Evolutionary conservation across 2,888 invertebrate genomes (phyloP), one percentile per base, ranked within the genome.

Genomic region (Adelphocoris suturalis): DNA sequence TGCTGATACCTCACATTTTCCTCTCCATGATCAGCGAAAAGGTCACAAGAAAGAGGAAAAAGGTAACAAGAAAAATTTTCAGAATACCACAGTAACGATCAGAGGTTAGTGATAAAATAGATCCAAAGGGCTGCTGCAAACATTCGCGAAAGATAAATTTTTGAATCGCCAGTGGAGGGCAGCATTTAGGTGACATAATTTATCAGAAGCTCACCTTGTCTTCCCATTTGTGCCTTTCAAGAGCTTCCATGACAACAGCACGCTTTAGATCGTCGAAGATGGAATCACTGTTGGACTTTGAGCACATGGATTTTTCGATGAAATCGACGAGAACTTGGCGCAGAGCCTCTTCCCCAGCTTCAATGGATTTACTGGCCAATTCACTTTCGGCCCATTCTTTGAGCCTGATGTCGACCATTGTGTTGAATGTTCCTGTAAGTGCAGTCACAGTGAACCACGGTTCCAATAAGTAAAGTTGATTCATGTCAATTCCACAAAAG

Each of bases 371-470:
- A 0, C 95, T 94, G 0, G 99, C 99, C 89, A 99, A 94, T 85
- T 96, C 97, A 91, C 96, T 95, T 92, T 99, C 99, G 0, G 99
- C 98, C 99, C 99, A 99, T 92, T 99, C 97, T 91, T 98, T 96
- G 16, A 99, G 94, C 93, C 98, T 98, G 91, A 99, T 99, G 93
- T 99, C 99, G 27, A 97, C 96, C 68, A 96, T 95, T 0, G 97
- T 97, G 93, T 97, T 97, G 93, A 97, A 97, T 75, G 96, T 97
- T 93, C 96, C 97, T 96, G 93, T 57, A 92, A 91, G 28, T 28
- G 37, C 37, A 37, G 37, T 7, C 37, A 37, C 37, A 7, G 37
- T 37, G 2, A 37, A 37, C 3, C 7, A 37, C 2, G 7, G 37
- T 37, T 37, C 7, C 37, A 37, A 7, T 7, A 37, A 37, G 37